Conservation (phyloP, 2,888 invertebrate species). For the Drosophila rubida region DNA sequence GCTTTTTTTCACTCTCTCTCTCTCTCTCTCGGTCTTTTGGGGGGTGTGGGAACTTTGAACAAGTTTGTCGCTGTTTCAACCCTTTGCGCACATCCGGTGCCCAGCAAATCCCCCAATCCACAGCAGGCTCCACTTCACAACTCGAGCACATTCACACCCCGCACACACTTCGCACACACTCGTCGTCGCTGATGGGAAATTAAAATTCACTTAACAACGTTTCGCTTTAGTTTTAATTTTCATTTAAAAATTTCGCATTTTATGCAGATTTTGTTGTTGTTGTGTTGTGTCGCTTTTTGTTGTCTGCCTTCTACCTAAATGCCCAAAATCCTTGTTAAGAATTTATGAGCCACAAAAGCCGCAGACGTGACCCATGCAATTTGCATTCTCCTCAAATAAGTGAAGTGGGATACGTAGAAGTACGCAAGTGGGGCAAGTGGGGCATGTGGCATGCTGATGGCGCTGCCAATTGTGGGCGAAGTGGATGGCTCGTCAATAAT, state of each 20-base stretch:
- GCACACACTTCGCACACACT: slow-evolving; percentile 21
- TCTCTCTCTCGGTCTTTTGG: slow-evolving; percentile 8
- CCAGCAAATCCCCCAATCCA: not conserved
- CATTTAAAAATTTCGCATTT: slow-evolving; percentile 44
- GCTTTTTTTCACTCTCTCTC: too few relatives aligned
- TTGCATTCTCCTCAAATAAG: slow-evolving; percentile 58
- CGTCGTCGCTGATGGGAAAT: slow-evolving; percentile 63
- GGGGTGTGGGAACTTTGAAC: slow-evolving; percentile 33
- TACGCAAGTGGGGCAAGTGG: not conserved
- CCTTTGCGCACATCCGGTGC: slow-evolving; percentile 54
- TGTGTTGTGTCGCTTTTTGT: slow-evolving; percentile 5
- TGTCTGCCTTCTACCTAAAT: slow-evolving; percentile 32
- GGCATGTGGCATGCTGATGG: not conserved
- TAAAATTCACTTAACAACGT: slow-evolving; percentile 74
- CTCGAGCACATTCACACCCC: slow-evolving; percentile 37
- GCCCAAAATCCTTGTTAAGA: slow-evolving; percentile 64
- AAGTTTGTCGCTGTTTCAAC: slow-evolving; percentile 52
- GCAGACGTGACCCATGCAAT: slow-evolving; percentile 72
- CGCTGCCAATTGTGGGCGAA: not conserved
- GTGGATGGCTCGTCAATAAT: slow-evolving; percentile 63
- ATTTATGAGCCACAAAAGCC: slow-evolving; percentile 70
- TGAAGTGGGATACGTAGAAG: slow-evolving; percentile 13
- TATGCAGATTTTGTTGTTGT: slow-evolving; percentile 19
- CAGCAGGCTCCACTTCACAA: slow-evolving; percentile 22
- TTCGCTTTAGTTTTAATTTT: slow-evolving; percentile 61